Evolutionary conservation across 1,140 invertebrate species (phyloP), one percentile per base, ranked within the genome.

Genomic region (Caerostris extrusa): DNA sequence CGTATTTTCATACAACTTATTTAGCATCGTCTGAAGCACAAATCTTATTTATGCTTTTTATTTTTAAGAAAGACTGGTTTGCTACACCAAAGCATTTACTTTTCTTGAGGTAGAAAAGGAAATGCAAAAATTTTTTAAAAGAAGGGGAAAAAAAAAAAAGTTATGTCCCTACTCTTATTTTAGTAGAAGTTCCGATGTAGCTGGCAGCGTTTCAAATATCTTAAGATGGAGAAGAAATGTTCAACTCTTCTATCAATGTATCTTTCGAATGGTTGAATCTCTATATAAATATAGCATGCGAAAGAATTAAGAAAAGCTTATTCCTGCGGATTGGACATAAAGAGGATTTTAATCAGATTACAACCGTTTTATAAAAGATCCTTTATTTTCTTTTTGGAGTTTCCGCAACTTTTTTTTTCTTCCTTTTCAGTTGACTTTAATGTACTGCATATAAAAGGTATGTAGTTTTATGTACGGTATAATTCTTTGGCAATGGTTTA

Each of bases 131-230:
- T 19, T 69, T 34, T 69, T 19, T 5, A 69, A 34, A 19, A 69
- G 5, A 2, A 19, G 7, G 17, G 7, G 17, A 1, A 5, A 34
- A 34, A 34, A 34, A 34, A 34, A 34, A 69, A 69, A 69, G n/a
- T 19, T 19, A 64, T 64, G 61, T 64, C 61, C 61, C 61, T 64
- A 19, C 67, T 69, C 67, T 69, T 69, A 69, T 69, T 69, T 69
- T 19, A 69, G n/a, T 7, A 19, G 67, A 34, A 69, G 67, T 69
- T 19, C 67, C 67, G 19, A 69, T 34, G 17, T 19, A 14, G 67
- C 67, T 69, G 67, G 67, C 67, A 69, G 17, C 7, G 67, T 69
- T 69, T 69, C 67, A 69, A 69, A 19, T 69, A n/a, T n/a, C 17
- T n/a, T n/a, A 19, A n/a, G 17, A 69, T n/a, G 67, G 17, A 14